Evolutionary conservation across 2,888 invertebrate genomes (phyloP), one percentile per base, ranked within the genome.

Genomic region (Biston stratarius): DNA sequence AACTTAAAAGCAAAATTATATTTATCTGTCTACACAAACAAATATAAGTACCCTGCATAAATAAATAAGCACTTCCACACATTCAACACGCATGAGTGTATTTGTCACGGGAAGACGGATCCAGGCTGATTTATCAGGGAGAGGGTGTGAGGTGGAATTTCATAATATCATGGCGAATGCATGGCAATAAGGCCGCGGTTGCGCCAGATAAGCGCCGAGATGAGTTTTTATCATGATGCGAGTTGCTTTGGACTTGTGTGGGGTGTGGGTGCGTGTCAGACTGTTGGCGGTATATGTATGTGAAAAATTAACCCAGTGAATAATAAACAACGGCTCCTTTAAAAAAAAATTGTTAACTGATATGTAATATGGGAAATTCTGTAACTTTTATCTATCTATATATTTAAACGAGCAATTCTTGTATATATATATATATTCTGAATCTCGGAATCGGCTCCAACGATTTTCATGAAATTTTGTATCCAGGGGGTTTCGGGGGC

Each of bases 141-240:
- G 53, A n/a, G 64, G 64, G 63, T 66, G 45, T 45, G 61, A 58
- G 60, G 56, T 68, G 67, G 74, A 69, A 70, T 75, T 69, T 73
- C 72, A 75, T 74, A 59, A 59, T 49, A 73, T 65, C 53, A 69
- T 65, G 68, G 71, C 55, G 69, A 59, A 63, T 72, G 67, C 66
- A 69, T 67, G 64, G 69, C 64, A 72, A 67, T 74, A 67, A 64
- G 44, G 40, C 59, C 64, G 59, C 55, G 38, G 63, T 8, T 58
- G 57, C 53, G 42, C 42, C 64, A 47, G 64, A 67, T 67, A 66
- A 53, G 67, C 67, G 59, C 9, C 47, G 64, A 40, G 61, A 70
- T 73, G 69, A 73, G 66, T 69, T 65, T 70, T 72, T 70, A 74
- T 73, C 68, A 60, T 58, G 60, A 60, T 64, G 56, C 45, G 62